These are phyloP conservation scores for Grammatotria lemairii DNA, from an alignment of 2,113 vertebrate species.

Conservation along the genomic window DNA sequence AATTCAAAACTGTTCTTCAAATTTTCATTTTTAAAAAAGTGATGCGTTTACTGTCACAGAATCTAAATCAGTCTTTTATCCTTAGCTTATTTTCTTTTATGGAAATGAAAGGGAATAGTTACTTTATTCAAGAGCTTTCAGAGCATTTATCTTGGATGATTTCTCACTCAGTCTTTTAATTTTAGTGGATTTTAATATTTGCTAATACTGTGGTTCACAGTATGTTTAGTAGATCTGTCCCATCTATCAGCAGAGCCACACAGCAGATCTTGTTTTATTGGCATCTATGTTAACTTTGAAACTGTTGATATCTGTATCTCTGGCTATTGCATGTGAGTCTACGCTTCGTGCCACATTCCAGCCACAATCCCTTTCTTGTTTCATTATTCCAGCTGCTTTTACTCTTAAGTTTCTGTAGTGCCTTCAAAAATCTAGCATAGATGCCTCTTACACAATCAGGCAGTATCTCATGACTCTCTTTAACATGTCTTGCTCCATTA, in stretches of 20 bases:
- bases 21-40: background rate
- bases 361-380: background rate
- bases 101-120: background rate
- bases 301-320: background rate
- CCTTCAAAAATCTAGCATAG: background rate
- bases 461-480: background rate
- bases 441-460: background rate
- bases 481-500: background rate
- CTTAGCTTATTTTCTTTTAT: rapidly evolving
- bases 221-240: background rate
- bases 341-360: background rate
- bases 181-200: background rate
- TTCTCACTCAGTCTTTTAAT: background rate
- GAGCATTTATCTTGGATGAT: background rate
- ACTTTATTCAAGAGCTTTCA: background rate
- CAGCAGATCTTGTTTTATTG: background rate
- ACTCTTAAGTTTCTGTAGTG: background rate
- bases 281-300: background rate
- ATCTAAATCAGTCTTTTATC: background rate
- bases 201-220: background rate
- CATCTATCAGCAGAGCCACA: background rate
- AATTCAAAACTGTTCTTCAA: background rate
- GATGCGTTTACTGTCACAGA: background rate
- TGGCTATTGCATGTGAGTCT: background rate
- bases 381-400: background rate